Base-by-base conservation (phyloP, 1,140 invertebrate species). In the Bacillus rossius region DNA sequence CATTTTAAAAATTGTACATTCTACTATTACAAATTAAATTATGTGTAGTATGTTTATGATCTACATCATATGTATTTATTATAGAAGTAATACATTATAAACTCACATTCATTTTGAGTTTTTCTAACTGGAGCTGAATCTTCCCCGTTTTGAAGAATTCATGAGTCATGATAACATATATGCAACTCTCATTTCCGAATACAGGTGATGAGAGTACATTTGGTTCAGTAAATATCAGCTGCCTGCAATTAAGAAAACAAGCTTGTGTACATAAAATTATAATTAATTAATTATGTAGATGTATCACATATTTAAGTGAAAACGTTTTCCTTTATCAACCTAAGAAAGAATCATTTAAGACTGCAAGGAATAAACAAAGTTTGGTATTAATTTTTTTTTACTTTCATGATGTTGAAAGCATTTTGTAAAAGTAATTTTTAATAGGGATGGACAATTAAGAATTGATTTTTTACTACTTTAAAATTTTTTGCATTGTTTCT, bases 181-280 rank as follows among this genome's bases (percentile, higher is more conserved):
- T 22, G 10, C 10, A 13, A 23, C 48, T 29, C 17, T 50, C 48
- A 16, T 50, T 22, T 22, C 48, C 19, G 29, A n/a, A 16, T 20
- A n/a, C 22, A 5, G 48, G 48, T 22, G 48, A 50, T 3, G 48
- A 23, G 7, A 50, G 23, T 50, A 50, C 26, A 10, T 50, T 14
- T 17, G 48, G 5, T 25, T 50, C 48, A 50, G 48, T 26, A 50
- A 50, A 50, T 50, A 50, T 50, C 22, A 50, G 22, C 20, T 50
- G 48, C 19, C 48, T 50, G 22, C 3, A 50, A 50, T 34, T 34
- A 34, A 34, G 3, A 23, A 23, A 50, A 50, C 25, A 47, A 1
- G 25, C 10, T 13, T 47, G 16, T 16, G 41, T 17, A 42, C 20
- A 8, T 17, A 2, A 48, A 1, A 48, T 19, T 4, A 48, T 2